Evolutionary conservation across 2,888 invertebrate genomes (phyloP).

Genomic region (Epinotia brunnichana): DNA sequence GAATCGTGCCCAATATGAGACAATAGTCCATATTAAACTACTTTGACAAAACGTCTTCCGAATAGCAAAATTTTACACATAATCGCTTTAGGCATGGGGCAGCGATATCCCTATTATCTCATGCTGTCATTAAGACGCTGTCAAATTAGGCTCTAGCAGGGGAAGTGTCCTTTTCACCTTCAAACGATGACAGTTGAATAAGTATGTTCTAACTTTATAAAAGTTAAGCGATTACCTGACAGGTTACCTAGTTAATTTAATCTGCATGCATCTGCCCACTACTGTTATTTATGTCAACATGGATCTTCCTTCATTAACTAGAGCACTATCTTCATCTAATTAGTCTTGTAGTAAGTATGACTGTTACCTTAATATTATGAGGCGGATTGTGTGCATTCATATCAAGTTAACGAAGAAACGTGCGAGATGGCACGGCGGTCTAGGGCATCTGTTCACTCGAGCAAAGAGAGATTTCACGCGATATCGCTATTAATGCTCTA

Average conservation of each 20-base stretch:
- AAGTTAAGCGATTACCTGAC: not conserved
- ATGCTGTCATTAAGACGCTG: not conserved
- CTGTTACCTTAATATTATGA: conserved; percentile 31
- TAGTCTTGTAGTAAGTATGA: not conserved
- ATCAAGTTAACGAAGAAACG: conserved; percentile 33
- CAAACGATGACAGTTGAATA: no score
- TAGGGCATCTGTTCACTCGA: conserved; percentile 24
- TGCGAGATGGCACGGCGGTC: conserved; percentile 51
- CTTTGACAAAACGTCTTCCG: not conserved
- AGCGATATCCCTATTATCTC: no score
- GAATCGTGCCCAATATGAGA: no score
- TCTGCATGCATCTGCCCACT: not conserved
- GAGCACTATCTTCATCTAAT: conserved; percentile 19
- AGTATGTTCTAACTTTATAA: no score
- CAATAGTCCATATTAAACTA: no score
- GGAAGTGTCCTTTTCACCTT: no score
- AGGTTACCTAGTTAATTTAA: not conserved
- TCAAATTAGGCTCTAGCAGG: not conserved
- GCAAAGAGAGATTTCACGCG: not conserved
- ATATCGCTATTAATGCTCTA: not conserved
- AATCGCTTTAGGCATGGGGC: not conserved
- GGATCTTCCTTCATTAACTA: not conserved
- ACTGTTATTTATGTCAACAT: not conserved
- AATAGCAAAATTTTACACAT: not conserved
- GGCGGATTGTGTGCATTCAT: conserved; percentile 24